Conservation (phyloP, 2,888 invertebrate genomes). For the Nemapogon koenigi region DNA sequence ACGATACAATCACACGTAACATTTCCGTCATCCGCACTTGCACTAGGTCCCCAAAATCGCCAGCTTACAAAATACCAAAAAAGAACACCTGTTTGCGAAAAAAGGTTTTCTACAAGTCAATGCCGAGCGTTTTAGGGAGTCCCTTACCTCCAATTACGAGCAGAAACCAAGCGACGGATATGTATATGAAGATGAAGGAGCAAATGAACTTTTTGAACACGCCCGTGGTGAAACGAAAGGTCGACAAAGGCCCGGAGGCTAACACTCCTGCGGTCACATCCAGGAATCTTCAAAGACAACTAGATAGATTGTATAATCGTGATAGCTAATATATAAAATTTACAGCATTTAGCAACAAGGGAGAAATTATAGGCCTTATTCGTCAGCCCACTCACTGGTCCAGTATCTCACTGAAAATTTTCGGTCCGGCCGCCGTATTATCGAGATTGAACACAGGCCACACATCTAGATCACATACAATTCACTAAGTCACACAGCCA, state of each 20-base stretch:
- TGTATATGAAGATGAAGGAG: constrained; percentile 50
- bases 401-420: too few relatives aligned
- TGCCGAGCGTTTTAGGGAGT: constrained; percentile 30
- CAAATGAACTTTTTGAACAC: constrained; percentile 45
- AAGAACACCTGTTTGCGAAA: constrained; percentile 36
- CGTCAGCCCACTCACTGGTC: too few relatives aligned
- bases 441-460: too few relatives aligned
- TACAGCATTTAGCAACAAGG: too few relatives aligned
- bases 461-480: too few relatives aligned
- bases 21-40: constrained; percentile 32
- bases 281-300: constrained; percentile 42
- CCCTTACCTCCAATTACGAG: constrained; percentile 24
- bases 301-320: constrained; percentile 43
- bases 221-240: constrained; percentile 28
- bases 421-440: too few relatives aligned
- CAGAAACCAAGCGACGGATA: constrained; percentile 28
- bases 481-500: too few relatives aligned
- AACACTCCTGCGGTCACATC: constrained; percentile 45
- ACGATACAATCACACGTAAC: not conserved
- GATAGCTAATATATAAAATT: constrained; percentile 23
- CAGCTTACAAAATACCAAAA: constrained; percentile 45
- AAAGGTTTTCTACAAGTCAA: constrained; percentile 36
- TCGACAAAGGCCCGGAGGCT: constrained; percentile 16
- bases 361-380: too few relatives aligned
- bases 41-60: constrained; percentile 30